Evolutionary conservation across 2,113 vertebrate genomes (phyloP), one percentile per base, ranked within the genome.

Genomic region (Micronycteris hirsuta): DNA sequence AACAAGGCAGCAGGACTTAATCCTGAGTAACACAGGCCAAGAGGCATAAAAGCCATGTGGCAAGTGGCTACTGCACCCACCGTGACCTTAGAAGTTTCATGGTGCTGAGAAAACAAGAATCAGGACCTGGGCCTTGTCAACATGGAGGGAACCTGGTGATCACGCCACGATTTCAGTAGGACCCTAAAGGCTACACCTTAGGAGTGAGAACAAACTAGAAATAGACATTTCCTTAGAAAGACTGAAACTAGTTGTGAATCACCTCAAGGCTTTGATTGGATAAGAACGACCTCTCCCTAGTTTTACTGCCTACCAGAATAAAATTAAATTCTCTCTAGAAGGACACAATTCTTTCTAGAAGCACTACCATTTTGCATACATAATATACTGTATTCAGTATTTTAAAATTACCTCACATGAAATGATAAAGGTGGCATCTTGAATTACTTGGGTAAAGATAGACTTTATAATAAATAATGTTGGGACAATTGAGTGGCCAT

Each of bases 361-460:
- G 16, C 33, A 52, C 63, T 87, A 20, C 3, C n/a, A 73, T 33
- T 93, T 93, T 81, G 56, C 43, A 52, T 11, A 43, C 20, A 52
- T 28, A 52, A 70, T 61, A 6, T 71, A 81, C 36, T 20, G 7
- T 52, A 73, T 41, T 88, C 45, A 73, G 36, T 52, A 58, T 54
- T 63, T 52, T 3, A 26, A 82, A 88, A 36, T 93, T 41, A 63
- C 17, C 12, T 17, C 73, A 58, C 63, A 45, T 47, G 17, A 45
- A 81, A 93, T 61, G 45, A 41, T 73, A 73, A 82, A 73, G 11
- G 63, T 93, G 43, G 41, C 13, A 74, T 65, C 52, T 87, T n/a
- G 47, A 41, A 49, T 81, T 73, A 58, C 56, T 52, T 71, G 36
- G 63, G 33, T 52, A 52, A 77, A 93, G 58, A 56, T n/a, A 28